Percentiles rank a stretch among this genome's conserved stretches.
phyloP scores from a whole-genome alignment of 1,140 invertebrate species.

The Drosophila kohkoa region DNA sequence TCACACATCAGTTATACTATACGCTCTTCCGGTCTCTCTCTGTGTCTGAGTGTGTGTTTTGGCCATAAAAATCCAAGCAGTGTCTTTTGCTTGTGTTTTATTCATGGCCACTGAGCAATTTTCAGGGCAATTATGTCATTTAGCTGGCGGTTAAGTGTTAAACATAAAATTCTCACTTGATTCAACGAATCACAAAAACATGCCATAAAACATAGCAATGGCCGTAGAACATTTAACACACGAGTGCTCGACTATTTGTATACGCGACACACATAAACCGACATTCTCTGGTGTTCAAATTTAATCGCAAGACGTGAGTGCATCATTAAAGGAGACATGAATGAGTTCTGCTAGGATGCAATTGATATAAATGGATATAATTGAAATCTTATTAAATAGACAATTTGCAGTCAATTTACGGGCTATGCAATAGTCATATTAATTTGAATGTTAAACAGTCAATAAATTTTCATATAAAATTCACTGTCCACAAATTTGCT shows the following conservation, averaged over 20 bases:
- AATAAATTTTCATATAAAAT: not conserved
- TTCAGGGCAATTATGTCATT: slow-evolving; percentile 57
- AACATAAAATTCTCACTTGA: slow-evolving; percentile 52
- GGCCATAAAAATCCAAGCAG: slow-evolving; percentile 28
- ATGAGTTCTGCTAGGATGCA: not conserved
- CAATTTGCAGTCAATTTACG: no score
- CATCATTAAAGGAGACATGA: not conserved
- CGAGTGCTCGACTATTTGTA: slow-evolving; percentile 9
- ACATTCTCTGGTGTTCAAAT: no score
- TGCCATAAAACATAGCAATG: slow-evolving; percentile 26
- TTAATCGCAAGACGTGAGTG: not conserved
- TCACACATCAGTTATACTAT: slow-evolving; percentile 21
- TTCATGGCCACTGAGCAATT: slow-evolving; percentile 47
- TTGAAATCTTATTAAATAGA: no score
- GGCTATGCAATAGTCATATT: no score
- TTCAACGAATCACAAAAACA: slow-evolving; percentile 40
- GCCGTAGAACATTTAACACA: not conserved
- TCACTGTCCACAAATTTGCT: not conserved
- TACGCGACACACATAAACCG: slow-evolving; percentile 15
- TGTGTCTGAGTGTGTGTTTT: not conserved
- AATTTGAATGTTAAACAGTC: no score
- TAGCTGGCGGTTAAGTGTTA: slow-evolving; percentile 52
- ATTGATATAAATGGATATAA: not conserved
- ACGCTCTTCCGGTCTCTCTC: not conserved
- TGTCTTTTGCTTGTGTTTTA: slow-evolving; percentile 22